Evolutionary conservation across 2,113 vertebrate genomes (phyloP), one percentile per base, ranked within the genome.

Genomic region (Amblyornis subalaris): DNA sequence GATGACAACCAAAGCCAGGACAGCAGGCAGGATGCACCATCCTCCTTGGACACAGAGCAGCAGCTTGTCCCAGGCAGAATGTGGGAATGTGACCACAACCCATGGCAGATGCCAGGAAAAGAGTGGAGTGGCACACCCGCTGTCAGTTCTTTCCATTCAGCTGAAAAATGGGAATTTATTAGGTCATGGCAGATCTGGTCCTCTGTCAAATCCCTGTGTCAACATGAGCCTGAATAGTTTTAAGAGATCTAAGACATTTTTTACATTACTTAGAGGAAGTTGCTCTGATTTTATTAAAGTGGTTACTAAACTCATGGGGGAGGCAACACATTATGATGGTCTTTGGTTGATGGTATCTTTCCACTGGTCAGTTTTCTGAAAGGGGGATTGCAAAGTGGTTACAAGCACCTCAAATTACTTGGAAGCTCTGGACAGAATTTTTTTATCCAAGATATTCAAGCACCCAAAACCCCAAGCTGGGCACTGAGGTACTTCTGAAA

Each of bases 81-180:
- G n/a, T 44, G 0, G 1, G 8, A 21, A 9, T 9, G 33, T 31
- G 70, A 72, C 48, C 55, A 54, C 10, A 57, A 50, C 12, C 19
- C 9, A 1, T 23, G 26, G 12, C 2, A 8, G 38, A 38, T 7
- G 5, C 2, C 6, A 61, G 31, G 12, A 26, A 71, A 64, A 79
- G 12, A 0, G 0, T 67, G 6, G 29, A 62, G n/a, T 5, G 17
- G 20, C 25, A 71, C 12, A 25, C 2, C 0, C 58, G 17, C 21
- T 57, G 61, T 72, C 73, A 16, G 10, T n/a, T 79, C 24, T 38
- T 72, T 24, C 8, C 7, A 31, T 64, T 64, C 36, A 64, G 7
- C 13, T 61, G 26, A 61, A 90, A 80, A 76, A 28, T 6, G 7
- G 9, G 9, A 45, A 75, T 65, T 84, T 55, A 45, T 67, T 82